Percentiles rank a stretch among this genome's conserved stretches.
Evolutionary conservation across 2,797 vertebrate genomes (phyloP).

Genomic region (Enoplosus armatus): DNA sequence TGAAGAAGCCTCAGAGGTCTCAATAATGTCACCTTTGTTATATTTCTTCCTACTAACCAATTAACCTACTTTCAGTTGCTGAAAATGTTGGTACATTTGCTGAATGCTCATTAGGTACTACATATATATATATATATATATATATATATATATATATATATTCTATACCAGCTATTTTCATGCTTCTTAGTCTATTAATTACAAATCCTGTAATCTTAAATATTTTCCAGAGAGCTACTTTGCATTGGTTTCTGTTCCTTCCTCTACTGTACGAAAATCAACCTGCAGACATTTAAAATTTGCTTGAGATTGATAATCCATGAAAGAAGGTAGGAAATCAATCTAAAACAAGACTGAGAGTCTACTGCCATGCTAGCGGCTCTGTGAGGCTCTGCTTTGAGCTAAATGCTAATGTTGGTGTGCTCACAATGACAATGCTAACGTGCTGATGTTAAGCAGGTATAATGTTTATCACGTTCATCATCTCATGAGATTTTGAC

Average conservation of each 20-base stretch:
- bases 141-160: too few relatives aligned
- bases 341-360: not conserved
- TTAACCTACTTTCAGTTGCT: conserved; percentile 42
- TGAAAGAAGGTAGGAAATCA: conserved; percentile 6
- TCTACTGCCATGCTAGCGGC: not conserved
- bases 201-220: not conserved
- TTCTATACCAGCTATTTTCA: not conserved
- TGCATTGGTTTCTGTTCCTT: not conserved
- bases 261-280: not conserved
- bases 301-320: too few relatives aligned
- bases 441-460: not conserved
- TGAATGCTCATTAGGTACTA: not conserved
- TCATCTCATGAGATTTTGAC: too few relatives aligned
- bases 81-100: conserved; percentile 15
- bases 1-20: conserved; percentile 32
- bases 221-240: not conserved
- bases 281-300: too few relatives aligned
- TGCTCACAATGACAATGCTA: not conserved
- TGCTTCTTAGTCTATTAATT: not conserved
- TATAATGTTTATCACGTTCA: not conserved
- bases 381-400: not conserved
- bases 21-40: conserved; percentile 29
- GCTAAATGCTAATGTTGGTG: not conserved
- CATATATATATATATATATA: too few relatives aligned
- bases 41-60: conserved; percentile 32